phyloP scores from a whole-genome alignment of 2,888 invertebrate species.

The Apodemia duryi region DNA sequence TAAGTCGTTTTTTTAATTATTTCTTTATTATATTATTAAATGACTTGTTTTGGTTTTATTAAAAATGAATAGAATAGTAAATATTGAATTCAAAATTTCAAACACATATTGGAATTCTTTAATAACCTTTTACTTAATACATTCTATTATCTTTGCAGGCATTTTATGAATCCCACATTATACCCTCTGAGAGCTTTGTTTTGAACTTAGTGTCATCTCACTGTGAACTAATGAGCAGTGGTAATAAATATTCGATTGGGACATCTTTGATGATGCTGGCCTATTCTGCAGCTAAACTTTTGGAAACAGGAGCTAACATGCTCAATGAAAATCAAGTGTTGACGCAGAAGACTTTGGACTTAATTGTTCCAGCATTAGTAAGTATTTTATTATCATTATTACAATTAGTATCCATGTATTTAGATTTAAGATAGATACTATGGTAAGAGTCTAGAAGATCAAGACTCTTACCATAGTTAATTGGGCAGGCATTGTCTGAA shows the following conservation, averaged over 20 bases:
- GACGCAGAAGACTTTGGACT: conserved; percentile 81
- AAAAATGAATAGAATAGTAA: too few relatives aligned
- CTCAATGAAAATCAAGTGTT: conserved; percentile 81
- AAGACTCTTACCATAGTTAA: too few relatives aligned
- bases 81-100: too few relatives aligned
- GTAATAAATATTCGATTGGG: conserved; percentile 59
- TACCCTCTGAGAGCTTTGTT: conserved; percentile 91
- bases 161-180: conserved; percentile 86
- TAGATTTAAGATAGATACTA: too few relatives aligned
- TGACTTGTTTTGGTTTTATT: too few relatives aligned
- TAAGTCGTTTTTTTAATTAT: too few relatives aligned
- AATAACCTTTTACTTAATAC: too few relatives aligned
- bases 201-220: conserved; percentile 82
- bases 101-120: too few relatives aligned
- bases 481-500: too few relatives aligned
- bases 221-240: conserved; percentile 65
- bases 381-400: conserved; percentile 32
- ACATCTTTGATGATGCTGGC: conserved; percentile 67
- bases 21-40: too few relatives aligned
- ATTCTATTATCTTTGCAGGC: conserved; percentile 64
- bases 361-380: conserved; percentile 86
- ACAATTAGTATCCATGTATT: too few relatives aligned
- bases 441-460: too few relatives aligned
- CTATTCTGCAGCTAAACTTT: conserved; percentile 62
- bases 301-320: conserved; percentile 60